Evolutionary conservation across 2,113 vertebrate genomes (phyloP), one percentile per base, ranked within the genome.

Genomic region (Podocnemis expansa): DNA sequence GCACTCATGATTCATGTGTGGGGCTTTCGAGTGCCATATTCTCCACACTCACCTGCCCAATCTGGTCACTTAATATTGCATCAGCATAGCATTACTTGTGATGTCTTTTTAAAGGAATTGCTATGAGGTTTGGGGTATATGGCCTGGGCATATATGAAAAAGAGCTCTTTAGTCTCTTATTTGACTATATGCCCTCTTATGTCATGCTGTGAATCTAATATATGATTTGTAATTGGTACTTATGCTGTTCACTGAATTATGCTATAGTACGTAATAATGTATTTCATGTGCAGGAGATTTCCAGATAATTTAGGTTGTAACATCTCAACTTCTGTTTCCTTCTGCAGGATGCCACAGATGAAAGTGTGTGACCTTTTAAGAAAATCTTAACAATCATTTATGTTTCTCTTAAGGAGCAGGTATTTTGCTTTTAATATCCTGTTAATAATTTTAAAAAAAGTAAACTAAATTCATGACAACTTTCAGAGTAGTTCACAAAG

Each of bases 291-390:
- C 93, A 82, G 70, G 87, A 95, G 78, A 51, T 91, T 92, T 87
- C 55, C 45, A 89, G 85, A 91, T 85, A 94, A 94, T 95, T 93
- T 96, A 87, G 92, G 95, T 3, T 96, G 54, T 82, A 91, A 94
- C 78, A 84, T 96, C 67, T 76, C 88, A 97, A 93, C 95, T 95
- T 97, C 96, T 97, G 94, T 93, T 97, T 94, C 88, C 90, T 89
- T 96, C 95, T 95, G 90, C 89, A 91, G 91, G 96, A 96, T 93
- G 89, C 84, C 89, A 92, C 80, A 95, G 87, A 95, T 91, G 82
- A 96, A 96, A 97, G 92, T 96, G 79, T 78, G 83, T 87, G 93
- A 95, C 95, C 93, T 85, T 83, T 79, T 91, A 87, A 96, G 95
- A 97, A 97, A 96, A 93, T 94, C 0, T 88, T 83, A 95, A 84